These are phyloP conservation scores for Lydus trimaculatus DNA, from an alignment of 2,888 invertebrate genomes.

Conservation along the genomic window DNA sequence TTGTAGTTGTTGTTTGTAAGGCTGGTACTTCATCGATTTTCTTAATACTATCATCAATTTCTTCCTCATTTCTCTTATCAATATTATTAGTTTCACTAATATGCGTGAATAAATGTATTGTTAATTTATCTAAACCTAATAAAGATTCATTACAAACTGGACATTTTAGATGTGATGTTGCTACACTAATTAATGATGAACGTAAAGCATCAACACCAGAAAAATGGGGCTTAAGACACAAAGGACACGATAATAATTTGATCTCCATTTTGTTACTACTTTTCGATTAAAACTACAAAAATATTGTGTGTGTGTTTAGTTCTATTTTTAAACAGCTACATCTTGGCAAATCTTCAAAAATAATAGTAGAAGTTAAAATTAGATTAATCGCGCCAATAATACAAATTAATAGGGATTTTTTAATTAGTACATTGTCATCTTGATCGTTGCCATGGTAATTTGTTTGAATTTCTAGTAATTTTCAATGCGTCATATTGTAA, in stretches of 20 bases:
- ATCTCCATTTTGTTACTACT: conserved; percentile 45
- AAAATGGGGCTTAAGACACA: conserved; percentile 79
- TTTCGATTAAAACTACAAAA: background rate
- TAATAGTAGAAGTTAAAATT: background rate
- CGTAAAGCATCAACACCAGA: conserved; percentile 74
- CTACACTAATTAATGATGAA: conserved; percentile 75
- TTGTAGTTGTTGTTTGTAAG: too few species aligned
- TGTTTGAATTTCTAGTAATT: background rate
- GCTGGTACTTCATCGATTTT: conserved; percentile 25
- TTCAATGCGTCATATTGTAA: background rate
- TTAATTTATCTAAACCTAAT: conserved; percentile 80
- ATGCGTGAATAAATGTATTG: conserved; percentile 83
- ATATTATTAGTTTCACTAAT: conserved; percentile 32
- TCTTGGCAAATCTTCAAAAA: conserved; percentile 16
- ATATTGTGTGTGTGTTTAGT: background rate
- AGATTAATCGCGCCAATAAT: conserved; percentile 17
- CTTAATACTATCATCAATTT: conserved; percentile 48
- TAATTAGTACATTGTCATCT: background rate
- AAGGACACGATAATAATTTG: conserved; percentile 72
- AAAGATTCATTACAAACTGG: conserved; percentile 81
- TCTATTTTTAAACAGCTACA: conserved; percentile 32
- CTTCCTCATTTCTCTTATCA: conserved; percentile 19
- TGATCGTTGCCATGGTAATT: too few species aligned
- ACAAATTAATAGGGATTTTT: conserved; percentile 13
- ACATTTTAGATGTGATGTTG: conserved; percentile 77